Conservation (phyloP, 1,140 invertebrate species). For the Drosophila truncata region DNA sequence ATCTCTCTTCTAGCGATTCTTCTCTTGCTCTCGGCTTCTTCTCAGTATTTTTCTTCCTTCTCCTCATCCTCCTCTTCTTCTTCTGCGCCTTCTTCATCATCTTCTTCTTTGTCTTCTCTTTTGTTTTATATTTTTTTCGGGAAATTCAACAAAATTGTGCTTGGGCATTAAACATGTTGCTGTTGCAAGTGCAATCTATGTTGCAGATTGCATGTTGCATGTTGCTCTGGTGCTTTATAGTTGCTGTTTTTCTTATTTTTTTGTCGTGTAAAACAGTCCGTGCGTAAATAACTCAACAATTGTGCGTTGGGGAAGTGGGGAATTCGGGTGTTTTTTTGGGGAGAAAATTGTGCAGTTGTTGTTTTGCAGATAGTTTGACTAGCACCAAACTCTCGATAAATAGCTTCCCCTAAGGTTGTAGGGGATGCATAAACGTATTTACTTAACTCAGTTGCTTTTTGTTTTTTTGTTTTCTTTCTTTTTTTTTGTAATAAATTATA, state of each 20-base stretch:
- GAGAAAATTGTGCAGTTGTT: conserved; percentile 45
- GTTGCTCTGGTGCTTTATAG: conserved; percentile 46
- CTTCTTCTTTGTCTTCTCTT: conserved; percentile 39
- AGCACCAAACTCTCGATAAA: conserved; percentile 82
- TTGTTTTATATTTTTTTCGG: conserved; percentile 17
- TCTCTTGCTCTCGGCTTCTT: conserved; percentile 36
- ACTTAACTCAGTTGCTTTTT: conserved; percentile 65
- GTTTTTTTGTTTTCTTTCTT: conserved; percentile 30
- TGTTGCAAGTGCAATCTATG: conserved; percentile 37
- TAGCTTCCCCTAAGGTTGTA: conserved; percentile 34
- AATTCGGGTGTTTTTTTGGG: conserved; percentile 15
- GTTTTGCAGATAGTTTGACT: conserved; percentile 84
- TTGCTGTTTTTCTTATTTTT: conserved; percentile 47
- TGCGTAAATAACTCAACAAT: conserved; percentile 73
- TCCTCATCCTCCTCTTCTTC: conserved; percentile 28
- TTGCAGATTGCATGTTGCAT: conserved; percentile 46
- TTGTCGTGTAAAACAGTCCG: conserved; percentile 70
- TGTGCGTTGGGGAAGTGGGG: conserved; percentile 31
- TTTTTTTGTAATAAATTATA: conserved; percentile 63
- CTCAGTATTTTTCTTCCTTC: conserved; percentile 12
- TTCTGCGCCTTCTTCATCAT: conserved; percentile 31
- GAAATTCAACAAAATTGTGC: conserved; percentile 71
- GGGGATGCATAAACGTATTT: conserved; percentile 62
- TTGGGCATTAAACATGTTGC: conserved; percentile 72
- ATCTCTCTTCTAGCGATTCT: conserved; percentile 3